These are phyloP conservation scores for Thunnus maccoyii DNA, from an alignment of 2,113 vertebrate species.

Conservation along the genomic window DNA sequence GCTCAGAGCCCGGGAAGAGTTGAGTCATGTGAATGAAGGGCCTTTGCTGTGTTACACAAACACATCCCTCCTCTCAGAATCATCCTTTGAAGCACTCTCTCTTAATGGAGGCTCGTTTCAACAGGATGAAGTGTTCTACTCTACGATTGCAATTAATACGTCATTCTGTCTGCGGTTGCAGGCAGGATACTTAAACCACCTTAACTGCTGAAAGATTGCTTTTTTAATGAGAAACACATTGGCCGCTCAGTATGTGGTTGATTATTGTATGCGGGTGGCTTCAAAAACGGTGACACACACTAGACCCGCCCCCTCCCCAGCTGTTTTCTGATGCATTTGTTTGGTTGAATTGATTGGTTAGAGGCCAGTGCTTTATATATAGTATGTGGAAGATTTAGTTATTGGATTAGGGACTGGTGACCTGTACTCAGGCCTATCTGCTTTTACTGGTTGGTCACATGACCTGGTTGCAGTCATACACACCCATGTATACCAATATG, in stretches of 20 bases:
- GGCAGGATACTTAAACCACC: constrained; percentile 31
- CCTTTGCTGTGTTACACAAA: constrained; percentile 44
- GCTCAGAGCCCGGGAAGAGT: constrained; percentile 41
- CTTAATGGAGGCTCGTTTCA: too few relatives aligned
- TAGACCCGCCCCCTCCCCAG: neutral
- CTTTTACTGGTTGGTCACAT: constrained; percentile 58
- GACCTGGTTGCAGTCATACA: constrained; percentile 55
- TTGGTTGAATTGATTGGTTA: constrained; percentile 29
- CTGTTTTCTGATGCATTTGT: constrained; percentile 34
- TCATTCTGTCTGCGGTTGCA: constrained; percentile 37
- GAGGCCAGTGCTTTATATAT: constrained; percentile 14
- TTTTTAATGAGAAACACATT: constrained; percentile 74
- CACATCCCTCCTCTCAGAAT: constrained; percentile 49
- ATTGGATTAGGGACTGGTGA: constrained; percentile 73
- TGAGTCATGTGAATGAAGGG: constrained; percentile 52
- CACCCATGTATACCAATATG: constrained; percentile 11
- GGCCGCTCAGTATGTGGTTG: constrained; percentile 58
- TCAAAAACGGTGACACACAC: constrained; percentile 19
- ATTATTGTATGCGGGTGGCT: constrained; percentile 51
- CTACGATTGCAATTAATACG: constrained; percentile 51
- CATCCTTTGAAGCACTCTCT: constrained; percentile 35
- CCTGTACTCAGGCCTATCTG: constrained; percentile 49
- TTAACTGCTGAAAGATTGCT: constrained; percentile 53
- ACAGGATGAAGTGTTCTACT: constrained; percentile 25
- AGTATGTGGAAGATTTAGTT: constrained; percentile 64